phyloP scores from a whole-genome alignment of 2,113 vertebrate genomes.

The Oncorhynchus kisutch region DNA sequence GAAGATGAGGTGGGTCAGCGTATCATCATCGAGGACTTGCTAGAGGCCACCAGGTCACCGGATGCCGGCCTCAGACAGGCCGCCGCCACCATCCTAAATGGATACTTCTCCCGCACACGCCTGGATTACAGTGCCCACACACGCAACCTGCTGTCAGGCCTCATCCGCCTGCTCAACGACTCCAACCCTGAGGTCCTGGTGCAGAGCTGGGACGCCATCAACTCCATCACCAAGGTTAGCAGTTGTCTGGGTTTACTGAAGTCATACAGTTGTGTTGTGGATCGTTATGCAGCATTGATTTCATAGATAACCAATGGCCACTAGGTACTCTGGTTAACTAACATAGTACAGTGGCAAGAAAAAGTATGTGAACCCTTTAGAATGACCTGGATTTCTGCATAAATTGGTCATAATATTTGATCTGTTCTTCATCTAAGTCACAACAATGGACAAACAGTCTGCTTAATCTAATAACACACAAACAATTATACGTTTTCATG shows the following conservation, averaged over 20 bases:
- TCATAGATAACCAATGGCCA: no score
- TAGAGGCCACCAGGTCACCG: conserved; percentile 86
- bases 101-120: conserved; percentile 90
- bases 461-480: no score
- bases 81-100: conserved; percentile 88
- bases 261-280: no score
- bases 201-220: conserved; percentile 97
- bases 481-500: no score
- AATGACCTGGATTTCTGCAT: no score
- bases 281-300: background rate
- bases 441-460: no score
- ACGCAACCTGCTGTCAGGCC: conserved; percentile 86
- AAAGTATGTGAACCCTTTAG: no score
- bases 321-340: no score
- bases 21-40: conserved; percentile 92
- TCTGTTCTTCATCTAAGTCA: no score
- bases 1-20: conserved; percentile 93
- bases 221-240: conserved; percentile 91
- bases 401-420: no score
- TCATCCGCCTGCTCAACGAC: conserved; percentile 94
- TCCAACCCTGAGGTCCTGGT: conserved; percentile 83
- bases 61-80: conserved; percentile 90
- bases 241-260: background rate
- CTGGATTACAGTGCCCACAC: conserved; percentile 88
- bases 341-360: no score